Percentiles rank a stretch among this genome's conserved stretches.
phyloP scores from a whole-genome alignment of 2,113 vertebrate species.

The Nansenia antarctica region DNA sequence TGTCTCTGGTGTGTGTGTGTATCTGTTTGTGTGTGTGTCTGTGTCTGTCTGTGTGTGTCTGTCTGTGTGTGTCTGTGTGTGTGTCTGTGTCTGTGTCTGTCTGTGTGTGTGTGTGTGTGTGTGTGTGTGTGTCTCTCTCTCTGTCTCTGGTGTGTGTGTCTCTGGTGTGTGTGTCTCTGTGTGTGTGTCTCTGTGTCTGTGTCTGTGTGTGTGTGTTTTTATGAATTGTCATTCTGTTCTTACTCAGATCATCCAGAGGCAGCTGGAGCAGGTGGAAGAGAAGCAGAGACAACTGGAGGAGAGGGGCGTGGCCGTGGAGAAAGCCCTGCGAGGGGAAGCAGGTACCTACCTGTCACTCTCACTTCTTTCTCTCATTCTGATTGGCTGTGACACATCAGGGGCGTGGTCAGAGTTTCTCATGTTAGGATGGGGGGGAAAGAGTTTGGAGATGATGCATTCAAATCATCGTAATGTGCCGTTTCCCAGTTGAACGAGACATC shows the following conservation, averaged over 20 bases:
- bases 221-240: not conserved
- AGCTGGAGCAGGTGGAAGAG: slow-evolving; percentile 98
- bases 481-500: too few species aligned
- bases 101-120: not conserved
- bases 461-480: not conserved
- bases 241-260: slow-evolving; percentile 93
- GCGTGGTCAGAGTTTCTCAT: not conserved
- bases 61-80: not conserved
- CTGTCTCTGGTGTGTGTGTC: not conserved
- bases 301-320: slow-evolving; percentile 95
- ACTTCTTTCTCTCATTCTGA: not conserved
- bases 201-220: not conserved
- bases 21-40: not conserved
- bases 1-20: too few species aligned
- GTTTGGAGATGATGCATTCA: not conserved
- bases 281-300: slow-evolving; percentile 97
- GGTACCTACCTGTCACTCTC: slow-evolving; percentile 78
- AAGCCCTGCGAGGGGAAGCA: slow-evolving; percentile 97
- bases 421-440: not conserved
- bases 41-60: not conserved
- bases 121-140: not conserved
- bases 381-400: not conserved
- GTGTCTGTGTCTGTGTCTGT: not conserved
- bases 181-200: not conserved
- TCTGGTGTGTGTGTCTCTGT: not conserved